A percentile compares a stretch with the other conserved stretches of the same genome.
Evolutionary conservation across 2,113 vertebrate species (phyloP).

Genomic region (Chelonoidis abingdonii): DNA sequence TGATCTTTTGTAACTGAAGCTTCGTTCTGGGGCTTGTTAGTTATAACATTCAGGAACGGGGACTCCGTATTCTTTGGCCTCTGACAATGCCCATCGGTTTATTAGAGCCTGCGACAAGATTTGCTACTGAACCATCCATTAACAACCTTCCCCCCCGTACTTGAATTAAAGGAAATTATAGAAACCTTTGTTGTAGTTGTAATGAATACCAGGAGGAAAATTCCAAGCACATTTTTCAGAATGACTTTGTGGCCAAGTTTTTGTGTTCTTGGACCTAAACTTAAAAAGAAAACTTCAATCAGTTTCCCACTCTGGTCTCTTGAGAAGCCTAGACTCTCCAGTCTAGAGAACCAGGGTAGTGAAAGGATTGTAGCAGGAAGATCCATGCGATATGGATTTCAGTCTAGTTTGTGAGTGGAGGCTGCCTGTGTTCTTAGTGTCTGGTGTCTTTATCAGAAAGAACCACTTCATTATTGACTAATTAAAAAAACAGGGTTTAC

Average conservation of each 20-base stretch:
- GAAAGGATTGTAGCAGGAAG: neutral
- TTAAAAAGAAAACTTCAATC: neutral
- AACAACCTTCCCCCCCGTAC: neutral
- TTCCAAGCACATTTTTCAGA: neutral
- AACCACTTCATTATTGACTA: neutral
- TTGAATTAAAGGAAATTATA: neutral
- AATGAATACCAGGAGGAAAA: neutral
- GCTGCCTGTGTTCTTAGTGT: too few species aligned
- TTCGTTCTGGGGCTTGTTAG: neutral
- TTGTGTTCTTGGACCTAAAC: fast-evolving
- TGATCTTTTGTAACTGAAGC: neutral
- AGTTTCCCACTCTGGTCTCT: neutral
- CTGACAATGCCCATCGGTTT: neutral
- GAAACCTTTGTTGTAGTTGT: neutral
- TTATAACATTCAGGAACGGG: neutral
- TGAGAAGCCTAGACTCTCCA: neutral
- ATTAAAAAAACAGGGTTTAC: neutral
- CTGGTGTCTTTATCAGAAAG: neutral
- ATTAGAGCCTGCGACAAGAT: neutral
- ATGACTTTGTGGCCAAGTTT: neutral
- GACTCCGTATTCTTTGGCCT: neutral
- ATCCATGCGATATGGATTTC: neutral
- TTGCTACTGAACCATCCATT: neutral
- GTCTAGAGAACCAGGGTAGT: neutral
- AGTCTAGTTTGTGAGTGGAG: neutral